Evolutionary conservation across 2,113 vertebrate genomes (phyloP).

Genomic region (Haemorhous mexicanus): DNA sequence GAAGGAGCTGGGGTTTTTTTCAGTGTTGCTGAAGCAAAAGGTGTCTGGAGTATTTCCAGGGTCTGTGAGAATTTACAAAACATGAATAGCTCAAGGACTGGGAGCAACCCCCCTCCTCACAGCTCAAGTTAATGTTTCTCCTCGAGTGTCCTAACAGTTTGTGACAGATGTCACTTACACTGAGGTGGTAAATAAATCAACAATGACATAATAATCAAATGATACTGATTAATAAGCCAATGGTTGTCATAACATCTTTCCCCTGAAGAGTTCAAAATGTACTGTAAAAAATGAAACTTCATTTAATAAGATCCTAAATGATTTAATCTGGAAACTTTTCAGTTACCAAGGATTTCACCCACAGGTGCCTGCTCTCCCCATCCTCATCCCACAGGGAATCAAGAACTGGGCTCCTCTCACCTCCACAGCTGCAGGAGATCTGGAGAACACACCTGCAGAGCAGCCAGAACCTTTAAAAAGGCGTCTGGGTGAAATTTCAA

Average conservation of each 20-base stretch:
- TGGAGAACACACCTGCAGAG: constrained; percentile 71
- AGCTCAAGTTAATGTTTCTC: neutral
- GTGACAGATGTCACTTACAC: neutral
- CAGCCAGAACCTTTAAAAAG: constrained; percentile 72
- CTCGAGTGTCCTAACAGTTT: neutral
- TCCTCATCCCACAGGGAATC: neutral
- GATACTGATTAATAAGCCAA: neutral
- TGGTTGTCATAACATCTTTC: neutral
- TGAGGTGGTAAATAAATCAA: neutral
- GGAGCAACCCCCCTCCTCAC: neutral
- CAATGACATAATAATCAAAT: neutral
- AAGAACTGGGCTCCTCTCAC: constrained; percentile 17
- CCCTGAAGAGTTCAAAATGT: neutral
- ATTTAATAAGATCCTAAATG: neutral
- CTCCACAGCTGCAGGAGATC: constrained; percentile 78
- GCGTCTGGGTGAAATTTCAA: constrained; percentile 66
- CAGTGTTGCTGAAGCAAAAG: neutral
- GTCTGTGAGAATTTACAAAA: neutral
- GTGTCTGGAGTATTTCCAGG: neutral
- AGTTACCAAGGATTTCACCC: neutral
- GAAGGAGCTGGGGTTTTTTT: neutral
- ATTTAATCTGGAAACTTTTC: neutral
- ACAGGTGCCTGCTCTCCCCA: neutral
- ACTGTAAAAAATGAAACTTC: neutral
- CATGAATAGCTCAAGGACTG: neutral